phyloP scores from a whole-genome alignment of 2,797 vertebrate species.

The Apogon hyalosoma region DNA sequence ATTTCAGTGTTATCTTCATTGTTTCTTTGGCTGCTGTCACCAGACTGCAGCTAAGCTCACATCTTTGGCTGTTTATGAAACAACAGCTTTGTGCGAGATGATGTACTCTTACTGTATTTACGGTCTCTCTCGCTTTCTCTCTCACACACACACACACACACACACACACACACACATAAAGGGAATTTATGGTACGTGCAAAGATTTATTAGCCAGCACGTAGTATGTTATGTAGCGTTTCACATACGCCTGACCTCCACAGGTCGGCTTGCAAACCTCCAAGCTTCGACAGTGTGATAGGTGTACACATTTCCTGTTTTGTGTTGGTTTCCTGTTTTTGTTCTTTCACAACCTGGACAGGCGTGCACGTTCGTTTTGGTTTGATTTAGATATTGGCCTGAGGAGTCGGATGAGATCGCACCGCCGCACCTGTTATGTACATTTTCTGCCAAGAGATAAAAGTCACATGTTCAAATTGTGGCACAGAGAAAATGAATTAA shows the following conservation, averaged over 20 bases:
- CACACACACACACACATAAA: background rate
- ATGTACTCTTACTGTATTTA: slow-evolving; percentile 37
- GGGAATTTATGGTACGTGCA: slow-evolving; percentile 29
- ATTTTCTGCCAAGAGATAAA: no score
- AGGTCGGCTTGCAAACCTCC: slow-evolving; percentile 21
- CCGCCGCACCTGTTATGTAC: background rate
- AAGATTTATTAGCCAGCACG: slow-evolving; percentile 32
- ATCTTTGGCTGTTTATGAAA: slow-evolving; percentile 61
- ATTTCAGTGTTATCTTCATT: slow-evolving; percentile 7
- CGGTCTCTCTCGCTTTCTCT: background rate
- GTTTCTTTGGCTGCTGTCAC: slow-evolving; percentile 13
- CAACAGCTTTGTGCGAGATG: slow-evolving; percentile 55
- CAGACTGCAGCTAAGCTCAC: slow-evolving; percentile 41
- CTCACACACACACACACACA: no score
- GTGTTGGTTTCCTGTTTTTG: slow-evolving; percentile 82
- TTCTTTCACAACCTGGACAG: slow-evolving; percentile 65
- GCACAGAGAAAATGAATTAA: background rate
- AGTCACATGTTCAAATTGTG: background rate
- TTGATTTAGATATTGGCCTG: slow-evolving; percentile 31
- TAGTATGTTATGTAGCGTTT: slow-evolving; percentile 15
- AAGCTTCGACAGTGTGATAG: slow-evolving; percentile 30
- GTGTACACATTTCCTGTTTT: slow-evolving; percentile 69
- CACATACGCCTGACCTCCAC: slow-evolving; percentile 53
- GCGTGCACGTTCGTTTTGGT: slow-evolving; percentile 1
- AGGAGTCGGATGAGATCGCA: background rate